Conservation (phyloP, 2,888 invertebrate species). For the Sceliomorpha sp. region DNA sequence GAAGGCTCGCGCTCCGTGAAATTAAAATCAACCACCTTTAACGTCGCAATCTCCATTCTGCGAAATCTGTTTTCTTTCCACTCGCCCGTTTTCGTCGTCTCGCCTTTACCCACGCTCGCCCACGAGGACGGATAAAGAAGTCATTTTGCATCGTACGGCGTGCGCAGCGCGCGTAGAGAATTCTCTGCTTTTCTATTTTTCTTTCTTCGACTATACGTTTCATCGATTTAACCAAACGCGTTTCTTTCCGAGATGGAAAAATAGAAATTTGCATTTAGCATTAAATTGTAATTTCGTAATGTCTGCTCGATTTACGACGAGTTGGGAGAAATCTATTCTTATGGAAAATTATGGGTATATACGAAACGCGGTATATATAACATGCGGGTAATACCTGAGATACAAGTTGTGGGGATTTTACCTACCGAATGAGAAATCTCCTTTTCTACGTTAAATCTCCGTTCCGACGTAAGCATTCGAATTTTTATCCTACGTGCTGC, state of each 20-base stretch:
- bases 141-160: conserved; percentile 39
- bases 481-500: too few relatives aligned
- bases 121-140: conserved; percentile 33
- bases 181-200: conserved; percentile 8
- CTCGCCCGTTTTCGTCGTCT: conserved; percentile 16
- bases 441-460: too few relatives aligned
- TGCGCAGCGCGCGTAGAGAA: conserved; percentile 29
- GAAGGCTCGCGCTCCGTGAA: conserved; percentile 79
- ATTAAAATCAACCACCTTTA: conserved; percentile 79
- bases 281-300: conserved; percentile 18
- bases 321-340: too few relatives aligned
- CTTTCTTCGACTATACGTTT: conserved; percentile 20
- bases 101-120: conserved; percentile 11
- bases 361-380: too few relatives aligned
- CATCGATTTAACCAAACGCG: conserved; percentile 22
- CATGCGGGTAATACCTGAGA: too few relatives aligned
- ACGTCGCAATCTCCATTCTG: conserved; percentile 73
- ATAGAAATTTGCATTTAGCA: conserved; percentile 19
- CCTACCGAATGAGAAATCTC: too few relatives aligned
- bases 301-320: too few relatives aligned
- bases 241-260: conserved; percentile 1
- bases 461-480: too few relatives aligned
- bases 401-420: too few relatives aligned
- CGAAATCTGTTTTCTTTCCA: conserved; percentile 50
- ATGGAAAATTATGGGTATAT: too few relatives aligned